Base-by-base conservation (phyloP, 64 coral and sea anemone species). In the Pocillopora verrucosa region DNA sequence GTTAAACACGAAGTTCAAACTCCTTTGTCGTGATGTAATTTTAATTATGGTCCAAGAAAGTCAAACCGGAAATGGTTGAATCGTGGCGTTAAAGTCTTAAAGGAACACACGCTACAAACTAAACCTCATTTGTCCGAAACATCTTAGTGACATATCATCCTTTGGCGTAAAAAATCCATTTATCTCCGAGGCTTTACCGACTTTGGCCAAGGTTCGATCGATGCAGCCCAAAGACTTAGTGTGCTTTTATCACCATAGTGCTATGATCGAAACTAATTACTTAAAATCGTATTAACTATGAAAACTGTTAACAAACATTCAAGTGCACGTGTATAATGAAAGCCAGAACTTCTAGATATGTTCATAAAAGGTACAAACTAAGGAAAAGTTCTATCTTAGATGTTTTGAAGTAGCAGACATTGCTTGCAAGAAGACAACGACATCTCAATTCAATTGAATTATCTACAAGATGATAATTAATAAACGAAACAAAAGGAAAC, bases 11-110 rank as follows among this genome's bases (percentile, higher is more conserved):
- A 67, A 61, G 80, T 61, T 83, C 60, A 83, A 61, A 36, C 10
- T 20, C 80, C 41, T 83, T 83, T 83, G 80, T 83, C 16, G 34
- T 83, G 80, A 67, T 67, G 34, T 81, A 62, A 81, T 63, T 81
- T 81, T 81, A 81, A 81, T 81, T 81, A 81, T 59, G 30, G 58
- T 59, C 62, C 37, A 34, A 9, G 20, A 83, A 83, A 83, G 34
- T 70, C 60, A 51, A 17, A 83, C 80, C 80, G 80, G 80, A 83
- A 83, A 83, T 83, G 22, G 16, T 83, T 65, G 35, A 83, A 67
- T 83, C 80, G 79, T 81, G 34, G 30, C 15, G 79, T 80, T 60
- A 5, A 17, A 62, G 25, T 10, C 62, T 9, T 59, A 57, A 9
- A 34, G 62, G 15, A 14, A 14, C 24, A 57, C 77, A 79, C 56